Evolutionary conservation across 2,113 vertebrate species (phyloP), one percentile per base, ranked within the genome.

Genomic region (Ia io): DNA sequence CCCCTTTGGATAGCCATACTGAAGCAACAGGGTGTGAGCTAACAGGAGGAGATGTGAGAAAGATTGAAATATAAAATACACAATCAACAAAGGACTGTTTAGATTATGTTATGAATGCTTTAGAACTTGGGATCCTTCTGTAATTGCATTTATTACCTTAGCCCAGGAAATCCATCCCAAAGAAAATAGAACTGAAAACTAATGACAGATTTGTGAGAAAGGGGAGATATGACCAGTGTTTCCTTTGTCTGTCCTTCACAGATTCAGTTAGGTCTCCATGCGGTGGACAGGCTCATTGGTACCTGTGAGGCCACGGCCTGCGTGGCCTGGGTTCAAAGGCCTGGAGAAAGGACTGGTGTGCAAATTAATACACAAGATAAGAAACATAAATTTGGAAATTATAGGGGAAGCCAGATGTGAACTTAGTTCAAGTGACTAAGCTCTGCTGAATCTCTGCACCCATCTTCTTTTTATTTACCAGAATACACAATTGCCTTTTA

Each of bases 71-170:
- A 90, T 97, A 97, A 97, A 98, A 95, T 67, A 89, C 23, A 61
- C 42, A 78, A 95, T 97, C 96, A 94, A 95, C 91, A 93, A 96
- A 94, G 78, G 93, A 88, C 76, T 95, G 93, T 96, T 95, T 32
- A 88, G 53, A 67, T 30, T 61, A 86, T 97, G 80, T 78, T 59
- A n/a, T 77, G 12, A 16, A 84, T 93, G 53, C 49, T 88, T 96
- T 91, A 87, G 84, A 95, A 96, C 83, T 79, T 96, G n/a, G 74
- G 93, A 91, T 94, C 51, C 51, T 9, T 90, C 73, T 23, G 0
- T 96, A 97, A 97, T 97, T 97, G 90, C 71, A 82, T 97, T 96
- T 71, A 94, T 97, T 98, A 95, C 70, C 79, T 83, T 96, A 83
- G 96, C 90, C 88, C 9, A 87, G 87, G 84, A 98, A 90, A 44